Evolutionary conservation across 2,113 vertebrate species (phyloP).

Genomic region (Butorides virescens): DNA sequence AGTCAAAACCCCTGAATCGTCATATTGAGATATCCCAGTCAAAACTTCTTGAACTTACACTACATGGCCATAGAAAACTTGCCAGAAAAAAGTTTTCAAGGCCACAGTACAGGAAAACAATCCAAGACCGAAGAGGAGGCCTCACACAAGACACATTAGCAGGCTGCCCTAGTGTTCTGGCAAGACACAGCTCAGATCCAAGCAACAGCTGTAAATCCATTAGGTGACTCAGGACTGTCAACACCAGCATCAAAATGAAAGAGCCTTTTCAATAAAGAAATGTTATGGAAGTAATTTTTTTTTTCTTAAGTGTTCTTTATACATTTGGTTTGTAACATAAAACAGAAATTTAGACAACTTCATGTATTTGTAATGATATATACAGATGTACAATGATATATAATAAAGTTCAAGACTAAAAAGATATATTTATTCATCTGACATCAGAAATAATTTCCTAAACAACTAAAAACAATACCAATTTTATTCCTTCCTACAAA

Average conservation of each 20-base stretch:
- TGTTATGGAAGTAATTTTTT: neutral
- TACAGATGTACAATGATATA: no score
- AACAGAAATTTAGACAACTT: neutral
- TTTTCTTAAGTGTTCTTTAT: neutral
- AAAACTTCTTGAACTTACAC: neutral
- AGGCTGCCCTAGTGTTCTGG: neutral
- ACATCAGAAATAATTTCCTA: neutral
- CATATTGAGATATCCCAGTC: neutral
- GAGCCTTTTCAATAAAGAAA: neutral
- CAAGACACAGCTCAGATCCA: neutral
- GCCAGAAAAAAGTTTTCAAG: neutral
- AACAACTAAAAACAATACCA: neutral
- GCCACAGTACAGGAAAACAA: neutral
- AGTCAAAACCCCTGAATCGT: neutral
- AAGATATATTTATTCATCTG: neutral
- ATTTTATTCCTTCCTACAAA: neutral
- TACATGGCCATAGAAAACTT: neutral
- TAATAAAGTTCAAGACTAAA: neutral
- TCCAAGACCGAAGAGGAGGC: neutral
- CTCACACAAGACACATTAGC: neutral
- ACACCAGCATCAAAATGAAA: neutral
- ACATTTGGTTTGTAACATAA: neutral
- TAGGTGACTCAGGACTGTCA: slow-evolving; percentile 10
- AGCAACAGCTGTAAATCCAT: neutral
- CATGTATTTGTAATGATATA: rapidly evolving